Conservation (phyloP, 1,140 invertebrate genomes). For the Augochlora pura region DNA sequence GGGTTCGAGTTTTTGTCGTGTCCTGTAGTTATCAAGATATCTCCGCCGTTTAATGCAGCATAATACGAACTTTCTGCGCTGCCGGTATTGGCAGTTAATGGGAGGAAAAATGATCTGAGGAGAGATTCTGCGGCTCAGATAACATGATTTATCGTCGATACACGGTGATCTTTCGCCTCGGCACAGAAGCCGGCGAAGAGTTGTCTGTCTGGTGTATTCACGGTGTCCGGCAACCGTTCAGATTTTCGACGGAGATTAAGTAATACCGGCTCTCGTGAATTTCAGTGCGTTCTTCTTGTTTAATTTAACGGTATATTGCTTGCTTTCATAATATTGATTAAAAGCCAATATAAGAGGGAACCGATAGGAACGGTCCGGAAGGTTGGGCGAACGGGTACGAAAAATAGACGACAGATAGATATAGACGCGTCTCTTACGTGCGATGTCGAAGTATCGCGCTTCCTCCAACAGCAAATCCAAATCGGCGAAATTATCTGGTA, state of each 20-base stretch:
- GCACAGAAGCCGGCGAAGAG: conserved; percentile 9
- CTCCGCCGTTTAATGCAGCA: conserved; percentile 26
- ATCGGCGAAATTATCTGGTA: conserved; percentile 93
- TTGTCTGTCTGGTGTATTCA: conserved; percentile 1
- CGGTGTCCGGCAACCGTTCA: conserved; percentile 6
- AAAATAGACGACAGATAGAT: conserved; percentile 5
- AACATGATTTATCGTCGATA: conserved; percentile 30
- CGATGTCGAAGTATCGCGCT: conserved; percentile 94
- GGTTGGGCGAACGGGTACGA: background rate
- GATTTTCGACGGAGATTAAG: conserved; percentile 25
- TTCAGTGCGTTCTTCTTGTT: background rate
- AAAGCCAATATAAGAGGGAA: background rate
- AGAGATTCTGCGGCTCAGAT: conserved; percentile 21
- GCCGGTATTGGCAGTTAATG: conserved; percentile 34
- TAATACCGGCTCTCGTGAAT: background rate
- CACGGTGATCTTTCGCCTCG: conserved; percentile 8
- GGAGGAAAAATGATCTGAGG: conserved; percentile 36
- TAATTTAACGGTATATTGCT: conserved; percentile 15
- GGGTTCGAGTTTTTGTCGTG: conserved; percentile 7
- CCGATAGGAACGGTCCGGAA: background rate
- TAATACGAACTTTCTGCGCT: conserved; percentile 24
- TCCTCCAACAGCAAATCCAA: conserved; percentile 95
- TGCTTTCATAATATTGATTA: background rate
- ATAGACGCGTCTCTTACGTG: conserved; percentile 84
- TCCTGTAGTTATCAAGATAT: conserved; percentile 21